Evolutionary conservation across 2,797 vertebrate genomes (phyloP).

Genomic region (Alosa sapidissima): DNA sequence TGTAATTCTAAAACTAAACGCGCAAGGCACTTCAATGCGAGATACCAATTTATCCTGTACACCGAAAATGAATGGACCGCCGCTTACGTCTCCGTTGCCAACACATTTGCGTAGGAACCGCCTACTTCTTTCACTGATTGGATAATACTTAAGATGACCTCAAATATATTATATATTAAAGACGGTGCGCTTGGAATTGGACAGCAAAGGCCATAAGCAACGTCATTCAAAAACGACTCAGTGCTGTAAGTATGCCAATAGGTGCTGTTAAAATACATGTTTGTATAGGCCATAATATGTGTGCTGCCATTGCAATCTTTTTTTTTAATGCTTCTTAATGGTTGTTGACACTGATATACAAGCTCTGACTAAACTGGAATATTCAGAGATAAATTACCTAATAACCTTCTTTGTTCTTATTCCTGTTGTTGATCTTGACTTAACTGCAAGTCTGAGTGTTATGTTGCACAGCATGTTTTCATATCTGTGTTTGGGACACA

Average conservation of each 20-base stretch:
- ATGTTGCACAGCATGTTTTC: no score
- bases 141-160: conserved; percentile 34
- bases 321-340: no score
- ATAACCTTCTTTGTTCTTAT: no score
- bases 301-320: neutral
- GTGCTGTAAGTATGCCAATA: conserved; percentile 17
- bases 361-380: no score
- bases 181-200: conserved; percentile 53
- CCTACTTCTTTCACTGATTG: conserved; percentile 57
- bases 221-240: conserved; percentile 56
- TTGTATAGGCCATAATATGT: no score
- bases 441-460: no score
- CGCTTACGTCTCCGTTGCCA: conserved; percentile 72
- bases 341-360: no score
- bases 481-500: no score
- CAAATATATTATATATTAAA: neutral
- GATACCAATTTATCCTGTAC: conserved; percentile 33
- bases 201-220: neutral
- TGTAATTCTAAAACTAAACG: conserved; percentile 20
- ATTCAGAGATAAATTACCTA: no score
- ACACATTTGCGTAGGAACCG: conserved; percentile 67
- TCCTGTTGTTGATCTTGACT: no score
- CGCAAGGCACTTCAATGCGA: conserved; percentile 43
- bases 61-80: conserved; percentile 75
- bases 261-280: neutral